Evolutionary conservation across 2,797 vertebrate genomes (phyloP).

Genomic region (Gallinago stenura): DNA sequence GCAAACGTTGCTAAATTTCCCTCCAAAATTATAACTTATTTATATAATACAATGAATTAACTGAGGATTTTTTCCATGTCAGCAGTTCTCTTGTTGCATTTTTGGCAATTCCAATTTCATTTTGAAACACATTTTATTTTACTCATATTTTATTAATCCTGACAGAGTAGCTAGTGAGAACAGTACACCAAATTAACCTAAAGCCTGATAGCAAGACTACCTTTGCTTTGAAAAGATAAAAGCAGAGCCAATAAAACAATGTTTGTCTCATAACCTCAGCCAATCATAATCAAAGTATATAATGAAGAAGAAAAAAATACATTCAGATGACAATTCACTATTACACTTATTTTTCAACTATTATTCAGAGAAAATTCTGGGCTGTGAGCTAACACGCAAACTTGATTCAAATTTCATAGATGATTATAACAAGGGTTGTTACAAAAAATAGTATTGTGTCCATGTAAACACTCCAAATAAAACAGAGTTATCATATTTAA

Average conservation of each 20-base stretch:
- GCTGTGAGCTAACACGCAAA: not conserved
- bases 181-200: conserved; percentile 3
- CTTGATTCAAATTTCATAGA: not conserved
- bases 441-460: not conserved
- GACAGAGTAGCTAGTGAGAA: conserved; percentile 19
- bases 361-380: not conserved
- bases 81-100: conserved; percentile 30
- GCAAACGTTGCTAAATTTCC: not conserved
- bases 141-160: conserved; percentile 20
- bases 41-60: conserved; percentile 33
- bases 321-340: not conserved
- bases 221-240: not conserved
- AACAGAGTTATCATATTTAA: not conserved
- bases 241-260: not conserved
- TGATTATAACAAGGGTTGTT: not conserved
- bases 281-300: not conserved
- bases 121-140: conserved; percentile 27
- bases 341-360: not conserved
- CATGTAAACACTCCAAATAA: not conserved
- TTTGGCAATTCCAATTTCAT: conserved; percentile 3
- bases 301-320: not conserved
- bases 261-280: not conserved
- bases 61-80: conserved; percentile 12
- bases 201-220: not conserved
- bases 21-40: conserved; percentile 12